Conservation (phyloP, 2,797 vertebrate genomes). For the Siniperca scherzeri region DNA sequence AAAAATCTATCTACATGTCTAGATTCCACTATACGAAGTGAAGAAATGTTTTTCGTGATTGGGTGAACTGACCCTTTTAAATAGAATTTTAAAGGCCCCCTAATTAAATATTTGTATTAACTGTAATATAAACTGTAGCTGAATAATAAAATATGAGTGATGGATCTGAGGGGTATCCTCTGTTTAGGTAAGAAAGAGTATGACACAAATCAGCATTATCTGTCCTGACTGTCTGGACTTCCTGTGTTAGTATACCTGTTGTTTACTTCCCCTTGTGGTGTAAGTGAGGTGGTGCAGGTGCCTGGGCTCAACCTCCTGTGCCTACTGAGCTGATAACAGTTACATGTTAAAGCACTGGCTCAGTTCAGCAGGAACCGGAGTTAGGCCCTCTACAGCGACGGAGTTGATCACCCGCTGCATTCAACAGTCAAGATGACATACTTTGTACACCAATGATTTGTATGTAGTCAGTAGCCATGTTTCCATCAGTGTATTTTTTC, state of each 20-base stretch:
- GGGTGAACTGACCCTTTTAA: not conserved
- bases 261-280: slow-evolving; percentile 62
- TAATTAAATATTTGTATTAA: not conserved
- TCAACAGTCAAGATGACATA: slow-evolving; percentile 8
- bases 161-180: not conserved
- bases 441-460: not conserved
- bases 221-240: not conserved
- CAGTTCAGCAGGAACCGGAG: slow-evolving; percentile 93
- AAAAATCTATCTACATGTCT: too few species aligned
- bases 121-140: not conserved
- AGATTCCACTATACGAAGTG: not conserved
- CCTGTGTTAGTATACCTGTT: slow-evolving; percentile 4
- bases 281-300: slow-evolving; percentile 45
- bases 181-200: not conserved
- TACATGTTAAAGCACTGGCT: slow-evolving; percentile 87
- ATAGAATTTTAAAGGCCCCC: not conserved
- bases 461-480: not conserved
- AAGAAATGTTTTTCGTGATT: not conserved
- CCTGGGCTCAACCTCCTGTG: slow-evolving; percentile 91
- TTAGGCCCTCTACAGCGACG: slow-evolving; percentile 83
- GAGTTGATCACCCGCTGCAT: not conserved
- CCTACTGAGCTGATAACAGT: slow-evolving; percentile 94
- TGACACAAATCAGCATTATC: too few species aligned
- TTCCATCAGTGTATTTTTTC: too few species aligned
- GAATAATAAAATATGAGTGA: not conserved